Percentiles rank a stretch among this genome's conserved stretches.
Conservation (phyloP, 2,797 vertebrate genomes). For the Adrianichthys oophorus region DNA sequence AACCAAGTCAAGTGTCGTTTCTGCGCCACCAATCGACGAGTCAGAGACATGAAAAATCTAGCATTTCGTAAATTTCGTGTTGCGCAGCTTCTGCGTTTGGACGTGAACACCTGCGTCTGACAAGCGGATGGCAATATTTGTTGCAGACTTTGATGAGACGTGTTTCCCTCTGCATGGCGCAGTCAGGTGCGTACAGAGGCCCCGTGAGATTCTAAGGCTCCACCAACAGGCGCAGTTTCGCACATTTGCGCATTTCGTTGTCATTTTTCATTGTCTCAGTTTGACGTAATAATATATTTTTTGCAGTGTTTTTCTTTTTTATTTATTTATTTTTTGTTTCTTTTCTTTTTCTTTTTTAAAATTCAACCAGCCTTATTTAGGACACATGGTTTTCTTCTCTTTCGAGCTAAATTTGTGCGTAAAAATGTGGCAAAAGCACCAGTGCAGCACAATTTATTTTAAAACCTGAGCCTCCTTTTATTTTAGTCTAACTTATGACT, state of each 20-base stretch:
- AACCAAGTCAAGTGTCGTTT: constrained; percentile 8
- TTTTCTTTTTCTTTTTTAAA: too few species aligned
- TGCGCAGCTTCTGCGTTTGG: background rate
- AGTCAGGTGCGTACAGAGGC: constrained; percentile 8
- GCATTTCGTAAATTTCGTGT: background rate
- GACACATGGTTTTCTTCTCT: too few species aligned
- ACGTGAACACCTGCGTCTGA: constrained; percentile 2
- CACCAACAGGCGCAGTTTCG: too few species aligned
- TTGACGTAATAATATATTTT: background rate
- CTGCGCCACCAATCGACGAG: constrained; percentile 31
- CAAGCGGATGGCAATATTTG: constrained; percentile 59
- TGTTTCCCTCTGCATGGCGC: constrained; percentile 37
- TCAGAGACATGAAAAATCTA: background rate
- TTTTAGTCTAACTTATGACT: too few species aligned
- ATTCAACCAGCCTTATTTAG: too few species aligned
- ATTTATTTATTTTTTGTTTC: too few species aligned
- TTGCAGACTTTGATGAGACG: constrained; percentile 24
- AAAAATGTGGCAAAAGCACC: too few species aligned
- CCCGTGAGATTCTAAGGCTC: background rate
- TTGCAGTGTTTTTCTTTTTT: too few species aligned
- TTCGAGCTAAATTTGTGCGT: too few species aligned
- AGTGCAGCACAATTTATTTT: too few species aligned
- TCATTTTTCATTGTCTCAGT: background rate
- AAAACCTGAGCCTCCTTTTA: too few species aligned
- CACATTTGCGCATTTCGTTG: background rate